Evolutionary conservation across 1,140 invertebrate genomes (phyloP).

Genomic region (Penaeus indicus): DNA sequence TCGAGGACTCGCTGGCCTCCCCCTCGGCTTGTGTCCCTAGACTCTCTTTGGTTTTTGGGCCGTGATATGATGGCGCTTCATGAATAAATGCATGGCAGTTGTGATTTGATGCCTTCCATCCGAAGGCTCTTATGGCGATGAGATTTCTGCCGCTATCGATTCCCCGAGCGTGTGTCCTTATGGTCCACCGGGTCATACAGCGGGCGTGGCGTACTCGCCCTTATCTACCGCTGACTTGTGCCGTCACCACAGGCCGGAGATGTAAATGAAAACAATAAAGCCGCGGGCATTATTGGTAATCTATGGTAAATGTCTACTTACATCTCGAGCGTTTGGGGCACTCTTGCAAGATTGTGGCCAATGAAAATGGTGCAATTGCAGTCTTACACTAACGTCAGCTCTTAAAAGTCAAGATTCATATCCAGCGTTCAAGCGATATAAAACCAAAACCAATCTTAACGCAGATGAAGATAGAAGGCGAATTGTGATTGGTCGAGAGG

Average conservation of each 20-base stretch:
- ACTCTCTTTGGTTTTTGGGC: conserved; percentile 46
- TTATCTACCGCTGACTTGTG: conserved; percentile 29
- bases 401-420: conserved; percentile 54
- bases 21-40: conserved; percentile 2
- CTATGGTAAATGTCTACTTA: conserved; percentile 63
- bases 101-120: conserved; percentile 66
- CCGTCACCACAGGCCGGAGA: conserved; percentile 29
- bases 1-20: not conserved
- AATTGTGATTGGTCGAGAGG: conserved; percentile 50
- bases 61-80: conserved; percentile 62
- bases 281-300: conserved; percentile 63
- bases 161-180: conserved; percentile 38
- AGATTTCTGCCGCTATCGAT: conserved; percentile 64
- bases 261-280: conserved; percentile 60
- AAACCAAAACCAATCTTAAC: conserved; percentile 49
- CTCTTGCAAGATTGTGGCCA: conserved; percentile 25
- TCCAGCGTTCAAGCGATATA: conserved; percentile 42
- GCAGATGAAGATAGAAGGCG: conserved; percentile 52
- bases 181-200: conserved; percentile 18
- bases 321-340: conserved; percentile 46
- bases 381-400: conserved; percentile 43
- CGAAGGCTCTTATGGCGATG: conserved; percentile 63
- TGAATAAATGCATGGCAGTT: conserved; percentile 65
- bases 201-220: conserved; percentile 25
- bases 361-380: conserved; percentile 43